Base-by-base conservation (phyloP, 2,113 vertebrate genomes). In the Furnarius figulus region DNA sequence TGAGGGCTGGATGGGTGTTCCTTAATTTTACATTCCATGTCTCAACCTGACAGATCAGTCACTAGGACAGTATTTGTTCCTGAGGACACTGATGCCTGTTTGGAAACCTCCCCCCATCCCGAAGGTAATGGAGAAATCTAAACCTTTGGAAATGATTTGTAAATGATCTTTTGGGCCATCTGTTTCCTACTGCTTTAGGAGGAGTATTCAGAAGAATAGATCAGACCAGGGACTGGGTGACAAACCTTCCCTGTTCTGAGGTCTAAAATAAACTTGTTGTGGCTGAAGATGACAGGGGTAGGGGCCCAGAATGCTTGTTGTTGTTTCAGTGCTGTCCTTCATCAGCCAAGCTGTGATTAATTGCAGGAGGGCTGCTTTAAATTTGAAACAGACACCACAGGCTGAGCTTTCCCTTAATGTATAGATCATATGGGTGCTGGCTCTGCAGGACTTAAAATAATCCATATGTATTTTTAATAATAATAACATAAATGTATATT, bases 131-230 rank as follows among this genome's bases (percentile, higher is more conserved):
- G 88, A 53, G 95, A 91, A 97, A 94, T 80, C 87, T 55, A 94
- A 97, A 90, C 90, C 90, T 95, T 37, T 66, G 14, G 40, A 42
- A 42, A 42, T 42, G 90, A 86, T 97, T 39, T 85, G 67, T 56
- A 95, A 96, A 87, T 66, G 93, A 86, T 97, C 75, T 87, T 86
- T 72, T 39, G 80, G 95, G 83, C 96, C 96, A 95, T 96, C 96
- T 98, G 96, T 95, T 96, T 94, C 94, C 94, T 63, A 17, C 90
- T 95, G 90, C 61, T 91, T 95, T 95, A 87, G 93, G 94, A 92
- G 87, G 94, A 91, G 80, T 58, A 37, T 74, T 97, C 79, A 78
- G 92, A 74, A 40, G 92, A 63, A 88, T 35, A 55, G 93, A 89
- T 74, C 71, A 83, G 87, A 17, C 16, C n/a, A 66, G 76, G 88